Base-by-base conservation (phyloP, 2,888 invertebrate species). In the Sceliomorpha sp. region DNA sequence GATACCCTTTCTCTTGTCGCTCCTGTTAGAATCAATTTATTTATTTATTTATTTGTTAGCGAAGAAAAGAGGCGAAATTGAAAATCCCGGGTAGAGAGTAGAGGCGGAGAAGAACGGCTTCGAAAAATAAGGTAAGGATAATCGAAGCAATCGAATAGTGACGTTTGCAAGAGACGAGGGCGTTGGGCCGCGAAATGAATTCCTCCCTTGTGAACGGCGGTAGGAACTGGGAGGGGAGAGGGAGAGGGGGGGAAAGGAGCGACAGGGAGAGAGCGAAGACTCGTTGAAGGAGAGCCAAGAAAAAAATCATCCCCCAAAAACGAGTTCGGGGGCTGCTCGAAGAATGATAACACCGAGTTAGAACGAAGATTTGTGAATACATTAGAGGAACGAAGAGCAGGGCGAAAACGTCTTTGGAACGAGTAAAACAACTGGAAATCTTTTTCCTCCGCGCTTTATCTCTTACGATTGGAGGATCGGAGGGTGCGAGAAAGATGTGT, bases 301-400 rank as follows among this genome's bases (percentile, higher is more conserved):
- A 67, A 73, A 71, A 73, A 58, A 60, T 66, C 53, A 44, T 64
- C 68, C 56, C 73, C 70, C 58, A 63, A 59, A 67, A 72, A 68
- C 64, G 58, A 59, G 66, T 63, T 71, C 70, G 73, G 66, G n/a
- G 81, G 75, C 80, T 84, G 84, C 72, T 62, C 67, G 78, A 78
- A 80, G 86, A 84, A 83, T 84, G 86, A 86, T 86, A 85, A 85
- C 82, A 81, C 74, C 74, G 81, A 75, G 81, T 81, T 84, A 74
- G 83, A 84, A 82, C 80, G 83, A 86, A 86, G 86, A 86, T 86
- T 86, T 86, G 86, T 86, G 86, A 85, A 86, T 86, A 86, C 86
- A 85, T 86, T 86, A 86, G 83, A 82, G 80, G 74, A 77, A 78
- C 62, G 73, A 53, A 40, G 55, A 53, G 50, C 71, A 59, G 73